These are phyloP conservation scores for Stichodactyla mertensii DNA, from an alignment of 64 coral and sea anemone genomes.

Conservation along the genomic window DNA sequence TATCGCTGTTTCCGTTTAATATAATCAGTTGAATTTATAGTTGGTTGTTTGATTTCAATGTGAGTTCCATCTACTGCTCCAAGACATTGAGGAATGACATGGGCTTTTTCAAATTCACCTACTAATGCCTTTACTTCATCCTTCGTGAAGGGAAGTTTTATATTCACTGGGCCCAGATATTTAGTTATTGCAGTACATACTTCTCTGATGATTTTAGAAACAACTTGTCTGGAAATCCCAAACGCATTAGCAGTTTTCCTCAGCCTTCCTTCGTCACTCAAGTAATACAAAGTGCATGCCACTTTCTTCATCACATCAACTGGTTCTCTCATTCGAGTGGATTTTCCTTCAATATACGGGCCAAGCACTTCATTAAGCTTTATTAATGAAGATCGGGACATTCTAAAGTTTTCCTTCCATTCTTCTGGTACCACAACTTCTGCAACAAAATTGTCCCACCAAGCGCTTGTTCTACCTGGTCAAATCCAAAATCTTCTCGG, in stretches of 20 bases:
- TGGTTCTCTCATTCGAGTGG: conserved; percentile 17
- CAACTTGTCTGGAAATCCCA: conserved; percentile 20
- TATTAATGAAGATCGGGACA: not conserved
- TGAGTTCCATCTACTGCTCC: too few relatives aligned
- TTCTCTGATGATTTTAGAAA: conserved; percentile 17
- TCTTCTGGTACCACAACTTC: not conserved
- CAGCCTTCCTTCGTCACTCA: conserved; percentile 20
- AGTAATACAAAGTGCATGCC: conserved; percentile 31
- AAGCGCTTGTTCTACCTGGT: conserved; percentile 1
- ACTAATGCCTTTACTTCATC: not conserved
- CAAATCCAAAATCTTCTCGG: conserved; percentile 8
- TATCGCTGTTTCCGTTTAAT: too few relatives aligned
- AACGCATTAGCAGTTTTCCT: conserved; percentile 31
- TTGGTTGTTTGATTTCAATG: too few relatives aligned
- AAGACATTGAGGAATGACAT: too few relatives aligned
- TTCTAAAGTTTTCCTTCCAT: conserved; percentile 18
- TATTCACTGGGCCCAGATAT: not conserved
- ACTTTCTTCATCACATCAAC: conserved; percentile 38
- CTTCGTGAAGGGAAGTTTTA: not conserved
- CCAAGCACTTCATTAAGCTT: not conserved
- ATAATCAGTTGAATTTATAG: too few relatives aligned
- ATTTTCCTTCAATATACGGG: conserved; percentile 24
- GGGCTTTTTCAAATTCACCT: too few relatives aligned
- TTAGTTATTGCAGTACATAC: conserved; percentile 10
- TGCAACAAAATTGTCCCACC: conserved; percentile 3